These are phyloP conservation scores for Peromyscus maniculatus DNA, from an alignment of 2,113 vertebrate genomes.

Conservation along the genomic window DNA sequence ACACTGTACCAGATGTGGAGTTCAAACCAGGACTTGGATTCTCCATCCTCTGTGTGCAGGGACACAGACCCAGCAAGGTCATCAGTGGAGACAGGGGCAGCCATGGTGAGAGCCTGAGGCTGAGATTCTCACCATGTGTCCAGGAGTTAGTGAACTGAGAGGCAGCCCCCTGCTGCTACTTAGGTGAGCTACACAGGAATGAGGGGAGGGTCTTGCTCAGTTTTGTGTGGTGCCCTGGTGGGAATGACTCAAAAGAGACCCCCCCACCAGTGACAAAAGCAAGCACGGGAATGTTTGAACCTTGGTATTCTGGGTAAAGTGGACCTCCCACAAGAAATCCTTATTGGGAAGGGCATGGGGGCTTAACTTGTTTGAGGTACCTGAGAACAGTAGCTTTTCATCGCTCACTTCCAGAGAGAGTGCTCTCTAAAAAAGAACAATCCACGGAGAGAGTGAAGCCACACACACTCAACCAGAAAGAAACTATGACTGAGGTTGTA, in stretches of 20 bases:
- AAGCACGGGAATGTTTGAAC: not conserved
- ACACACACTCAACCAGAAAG: not conserved
- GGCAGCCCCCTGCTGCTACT: not conserved
- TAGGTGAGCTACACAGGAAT: not conserved
- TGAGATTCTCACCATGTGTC: not conserved
- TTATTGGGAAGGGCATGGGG: not conserved
- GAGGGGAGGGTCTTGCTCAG: not conserved
- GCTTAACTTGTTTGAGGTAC: not conserved
- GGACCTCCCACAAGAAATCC: not conserved
- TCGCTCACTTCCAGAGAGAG: not conserved
- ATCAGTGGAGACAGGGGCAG: not conserved
- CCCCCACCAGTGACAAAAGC: not conserved
- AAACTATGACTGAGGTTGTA: not conserved
- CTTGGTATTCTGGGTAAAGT: not conserved
- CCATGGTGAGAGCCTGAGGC: not conserved
- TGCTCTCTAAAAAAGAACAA: not conserved
- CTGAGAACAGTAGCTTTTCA: too few relatives aligned
- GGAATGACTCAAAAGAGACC: not conserved
- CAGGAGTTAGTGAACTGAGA: not conserved
- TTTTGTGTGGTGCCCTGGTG: not conserved
- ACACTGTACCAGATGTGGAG: not conserved
- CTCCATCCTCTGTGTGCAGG: not conserved
- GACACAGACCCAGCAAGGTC: too few relatives aligned
- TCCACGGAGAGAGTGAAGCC: not conserved
- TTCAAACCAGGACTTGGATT: not conserved